Evolutionary conservation across 1,140 invertebrate species (phyloP).

Genomic region (Drosophila novamexicana): DNA sequence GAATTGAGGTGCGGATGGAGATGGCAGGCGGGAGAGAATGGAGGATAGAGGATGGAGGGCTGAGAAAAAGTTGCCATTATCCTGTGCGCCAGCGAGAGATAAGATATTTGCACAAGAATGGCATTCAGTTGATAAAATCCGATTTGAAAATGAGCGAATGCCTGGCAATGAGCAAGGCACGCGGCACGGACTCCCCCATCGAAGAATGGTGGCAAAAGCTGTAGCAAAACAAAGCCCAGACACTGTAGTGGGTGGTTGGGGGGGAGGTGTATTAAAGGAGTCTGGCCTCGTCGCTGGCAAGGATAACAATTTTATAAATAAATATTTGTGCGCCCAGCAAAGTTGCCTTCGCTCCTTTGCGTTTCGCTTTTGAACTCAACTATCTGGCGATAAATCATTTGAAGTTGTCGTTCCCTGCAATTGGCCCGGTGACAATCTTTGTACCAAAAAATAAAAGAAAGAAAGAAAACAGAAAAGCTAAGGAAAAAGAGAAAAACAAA

Average conservation of each 20-base stretch:
- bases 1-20: constrained; percentile 1
- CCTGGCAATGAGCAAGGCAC: constrained; percentile 76
- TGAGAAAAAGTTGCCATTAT: constrained; percentile 76
- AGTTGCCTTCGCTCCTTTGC: constrained; percentile 54
- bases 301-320: constrained; percentile 83
- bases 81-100: constrained; percentile 66
- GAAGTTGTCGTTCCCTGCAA: constrained; percentile 70
- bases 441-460: constrained; percentile 12
- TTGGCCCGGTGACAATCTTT: constrained; percentile 80
- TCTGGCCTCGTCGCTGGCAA: constrained; percentile 43
- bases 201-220: constrained; percentile 42
- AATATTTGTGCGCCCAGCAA: constrained; percentile 74
- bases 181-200: constrained; percentile 12
- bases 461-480: background rate
- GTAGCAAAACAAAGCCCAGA: constrained; percentile 42
- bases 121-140: constrained; percentile 82
- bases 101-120: constrained; percentile 83
- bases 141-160: constrained; percentile 83
- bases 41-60: background rate
- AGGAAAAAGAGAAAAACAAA: constrained; percentile 4
- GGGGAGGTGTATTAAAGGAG: constrained; percentile 3
- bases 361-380: constrained; percentile 80
- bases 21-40: constrained; percentile 16
- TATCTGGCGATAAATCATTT: constrained; percentile 82
- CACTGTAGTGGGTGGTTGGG: too few species aligned